Base-by-base conservation (phyloP, 2,113 vertebrate genomes). In the Varanus salvator region DNA sequence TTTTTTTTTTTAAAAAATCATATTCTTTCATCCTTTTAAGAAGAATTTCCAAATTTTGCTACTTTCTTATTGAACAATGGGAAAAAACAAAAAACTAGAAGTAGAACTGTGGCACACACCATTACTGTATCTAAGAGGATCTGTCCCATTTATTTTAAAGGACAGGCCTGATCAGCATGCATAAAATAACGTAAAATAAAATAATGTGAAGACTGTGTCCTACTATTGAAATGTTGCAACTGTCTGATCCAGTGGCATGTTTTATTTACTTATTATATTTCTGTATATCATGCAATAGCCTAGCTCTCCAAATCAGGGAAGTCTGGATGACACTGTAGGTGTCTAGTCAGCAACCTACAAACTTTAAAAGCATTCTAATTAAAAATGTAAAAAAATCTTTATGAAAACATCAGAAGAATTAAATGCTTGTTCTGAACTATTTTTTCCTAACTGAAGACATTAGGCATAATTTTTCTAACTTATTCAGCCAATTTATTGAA, bases 401-500 rank as follows among this genome's bases (percentile, higher is more conserved):
- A 44, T 69, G 48, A 90, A 85, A 90, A 90, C 64, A 90, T 71
- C 57, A 66, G 17, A 90, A 21, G 44, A 90, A 85, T 89, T 89
- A 69, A 85, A 85, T 85, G 74, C 50, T 90, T 71, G n/a, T 44
- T 90, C 84, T 71, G 60, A 85, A 50, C 6, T 19, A 64, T 86
- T 90, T 68, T 78, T 68, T 14, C n/a, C 60, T 69, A 89, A 82
- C 64, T 48, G 68, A 75, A 1, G 9, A 86, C 84, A 85, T 90
- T 88, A 34, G 64, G 48, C 76, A 84, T 88, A 95, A 88, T 92
- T 92, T 90, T 44, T 84, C 27, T 90, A 69, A 90, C 93, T 74
- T 77, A 29, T 57, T 92, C 38, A 77, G 89, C 94, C 78, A 87
- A 91, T 87, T 85, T 93, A 91, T 91, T 91, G 75, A 91, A 88